Evolutionary conservation across 2,797 vertebrate species (phyloP).

Genomic region (Acanthopagrus latus): DNA sequence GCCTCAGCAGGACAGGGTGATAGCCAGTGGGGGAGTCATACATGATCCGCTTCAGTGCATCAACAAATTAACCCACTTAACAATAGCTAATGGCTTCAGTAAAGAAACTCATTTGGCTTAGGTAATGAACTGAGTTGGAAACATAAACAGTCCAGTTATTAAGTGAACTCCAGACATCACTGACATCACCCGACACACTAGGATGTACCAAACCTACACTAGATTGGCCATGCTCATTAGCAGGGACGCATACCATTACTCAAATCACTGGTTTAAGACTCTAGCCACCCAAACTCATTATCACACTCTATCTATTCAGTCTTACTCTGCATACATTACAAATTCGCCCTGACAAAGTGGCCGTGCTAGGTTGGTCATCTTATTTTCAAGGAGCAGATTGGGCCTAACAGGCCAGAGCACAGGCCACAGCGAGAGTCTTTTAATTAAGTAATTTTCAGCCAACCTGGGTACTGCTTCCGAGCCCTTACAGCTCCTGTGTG

Average conservation of each 20-base stretch:
- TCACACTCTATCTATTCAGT: constrained; percentile 66
- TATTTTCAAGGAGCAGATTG: constrained; percentile 72
- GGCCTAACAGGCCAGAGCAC: constrained; percentile 62
- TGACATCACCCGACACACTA: constrained; percentile 64
- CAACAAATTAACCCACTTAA: constrained; percentile 84
- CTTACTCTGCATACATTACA: constrained; percentile 81
- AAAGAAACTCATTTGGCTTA: constrained; percentile 81
- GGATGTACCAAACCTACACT: constrained; percentile 67
- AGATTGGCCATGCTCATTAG: constrained; percentile 71
- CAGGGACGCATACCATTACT: constrained; percentile 73
- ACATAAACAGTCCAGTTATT: constrained; percentile 84
- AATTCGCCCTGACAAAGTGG: constrained; percentile 59
- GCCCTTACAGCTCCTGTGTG: constrained; percentile 43
- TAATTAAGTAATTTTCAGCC: constrained; percentile 64
- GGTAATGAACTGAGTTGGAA: constrained; percentile 84
- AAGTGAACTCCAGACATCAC: constrained; percentile 74
- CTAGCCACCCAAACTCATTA: constrained; percentile 78
- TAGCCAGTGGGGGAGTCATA: constrained; percentile 66
- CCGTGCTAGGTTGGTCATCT: constrained; percentile 62
- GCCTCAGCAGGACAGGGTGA: constrained; percentile 60
- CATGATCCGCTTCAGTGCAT: constrained; percentile 81
- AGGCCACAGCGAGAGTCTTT: constrained; percentile 51
- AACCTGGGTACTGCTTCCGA: constrained; percentile 56
- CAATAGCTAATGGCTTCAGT: constrained; percentile 81
- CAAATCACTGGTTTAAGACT: constrained; percentile 79